Evolutionary conservation across 1,140 invertebrate species (phyloP), one percentile per base, ranked within the genome.

Genomic region (Arion vulgaris): DNA sequence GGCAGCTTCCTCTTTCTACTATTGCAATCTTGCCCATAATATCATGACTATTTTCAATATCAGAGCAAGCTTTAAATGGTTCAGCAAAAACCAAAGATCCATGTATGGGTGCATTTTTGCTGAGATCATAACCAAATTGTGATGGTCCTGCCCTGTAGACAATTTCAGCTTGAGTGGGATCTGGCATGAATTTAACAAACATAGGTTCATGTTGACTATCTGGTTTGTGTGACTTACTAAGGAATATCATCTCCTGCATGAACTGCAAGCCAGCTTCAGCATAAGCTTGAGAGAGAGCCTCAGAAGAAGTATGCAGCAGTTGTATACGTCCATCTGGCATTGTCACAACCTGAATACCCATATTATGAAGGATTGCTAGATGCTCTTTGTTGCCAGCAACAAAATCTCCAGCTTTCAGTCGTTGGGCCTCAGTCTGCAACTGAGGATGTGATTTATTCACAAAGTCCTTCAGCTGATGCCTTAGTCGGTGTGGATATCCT

Each of bases 221-320:
- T 39, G 85, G 84, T 57, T 88, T 84, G 34, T 96, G 95, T 82
- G 94, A 49, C 89, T 96, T 96, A 45, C 96, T 97, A 68, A 98
- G 92, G 92, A 98, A 96, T 13, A 97, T 95, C 96, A 99, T 98
- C 93, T 99, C 98, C 89, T 98, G 96, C 96, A 99, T 99, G 89
- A 99, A 99, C 41, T 96, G 93, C 34, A 98, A 90, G 0, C 98
- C 98, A 93, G 98, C 96, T 89, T 98, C 96, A 1, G 96, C 98
- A 89, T 98, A 96, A 85, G 95, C 95, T 26, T 95, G 92, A 71
- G 95, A 95, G 89, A 95, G 95, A 23, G 97, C 93, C 85, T 93
- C 92, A n/a, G 92, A 89, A 13, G 92, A 89, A 36, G 93, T 92
- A 89, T 99, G 97, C 23, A 98, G 94, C 34, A 99, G 93, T 92